Base-by-base conservation (phyloP, 2,797 vertebrate species). In the Sciurus vulgaris region DNA sequence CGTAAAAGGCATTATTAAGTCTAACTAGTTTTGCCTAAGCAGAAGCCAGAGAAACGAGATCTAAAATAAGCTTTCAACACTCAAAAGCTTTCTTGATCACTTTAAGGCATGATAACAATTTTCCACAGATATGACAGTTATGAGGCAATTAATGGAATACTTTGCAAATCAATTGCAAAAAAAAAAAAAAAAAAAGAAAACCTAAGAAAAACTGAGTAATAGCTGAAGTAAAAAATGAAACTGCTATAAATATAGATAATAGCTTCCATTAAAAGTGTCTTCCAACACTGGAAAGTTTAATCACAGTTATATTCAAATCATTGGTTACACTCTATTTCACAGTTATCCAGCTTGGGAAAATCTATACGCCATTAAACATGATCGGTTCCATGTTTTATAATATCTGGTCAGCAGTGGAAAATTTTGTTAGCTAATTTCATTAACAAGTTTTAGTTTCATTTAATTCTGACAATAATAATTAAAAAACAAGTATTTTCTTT, bases 201-300 rank as follows among this genome's bases (percentile, higher is more conserved):
- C 3, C 12, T 5, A 35, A n/a, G 30, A 87, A 92, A 92, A 96
- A 93, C 26, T 67, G 54, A 93, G 38, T 97, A 96, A 95, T 69
- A 97, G 69, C 90, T 86, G 89, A 97, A 97, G 87, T 97, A 94
- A 97, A 97, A 97, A 95, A 93, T 96, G 89, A 96, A 96, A 92
- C 90, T 88, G 94, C 97, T 97, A 97, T 97, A 97, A 97, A 97
- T 97, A 96, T 85, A 95, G 96, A 96, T 97, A 97, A 97, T 96
- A 97, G 95, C 94, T 89, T 95, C 89, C 95, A 97, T 97, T 98
- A 96, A 97, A 98, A 96, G 51, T 96, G 94, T 97, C 97, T 97
- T 96, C 96, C 96, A 97, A 95, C 89, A 96, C 18, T 94, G 89
- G 92, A 96, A 97, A 96, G 92, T 97, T 97, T 98, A 97, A 97